A percentile compares a stretch with the other conserved stretches of the same genome.
phyloP scores from a whole-genome alignment of 2,797 vertebrate genomes.

The Galaxias olidus region DNA sequence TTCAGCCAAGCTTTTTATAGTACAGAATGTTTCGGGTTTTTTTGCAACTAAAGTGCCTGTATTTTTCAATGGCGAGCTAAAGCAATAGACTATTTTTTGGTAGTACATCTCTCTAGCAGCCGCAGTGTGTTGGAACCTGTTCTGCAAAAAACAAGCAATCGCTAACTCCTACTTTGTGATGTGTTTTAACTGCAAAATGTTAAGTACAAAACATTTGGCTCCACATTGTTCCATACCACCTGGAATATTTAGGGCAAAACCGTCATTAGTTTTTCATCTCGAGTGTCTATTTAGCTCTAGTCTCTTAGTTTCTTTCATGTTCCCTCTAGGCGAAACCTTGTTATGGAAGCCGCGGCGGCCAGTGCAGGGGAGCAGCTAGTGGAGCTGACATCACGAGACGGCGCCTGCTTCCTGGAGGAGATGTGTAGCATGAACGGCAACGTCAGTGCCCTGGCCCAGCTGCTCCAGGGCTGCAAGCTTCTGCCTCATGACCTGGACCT shows the following conservation, averaged over 20 bases:
- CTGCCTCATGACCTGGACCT: constrained; percentile 91
- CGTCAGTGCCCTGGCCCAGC: constrained; percentile 85
- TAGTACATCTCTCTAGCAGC: too few species aligned
- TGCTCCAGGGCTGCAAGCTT: constrained; percentile 91
- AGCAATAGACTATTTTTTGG: too few species aligned
- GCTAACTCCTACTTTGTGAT: too few species aligned
- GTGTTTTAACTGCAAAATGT: too few species aligned
- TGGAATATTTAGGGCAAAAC: background rate
- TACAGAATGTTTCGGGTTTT: too few species aligned
- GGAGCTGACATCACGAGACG: constrained; percentile 92
- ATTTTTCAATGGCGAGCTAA: too few species aligned
- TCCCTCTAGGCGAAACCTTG: constrained; percentile 84
- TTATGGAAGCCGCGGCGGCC: constrained; percentile 95
- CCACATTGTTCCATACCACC: too few species aligned
- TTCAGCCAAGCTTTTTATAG: too few species aligned
- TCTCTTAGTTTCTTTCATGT: background rate
- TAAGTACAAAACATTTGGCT: too few species aligned
- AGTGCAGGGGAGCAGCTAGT: constrained; percentile 94
- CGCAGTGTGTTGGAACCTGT: too few species aligned
- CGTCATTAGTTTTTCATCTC: background rate
- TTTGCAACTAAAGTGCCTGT: too few species aligned
- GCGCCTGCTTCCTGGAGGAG: constrained; percentile 97
- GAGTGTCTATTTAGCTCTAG: background rate
- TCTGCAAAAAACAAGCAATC: too few species aligned
- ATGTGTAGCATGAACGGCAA: constrained; percentile 97